Conservation (phyloP, 2,888 invertebrate genomes). For the Lasioglossum morio region DNA sequence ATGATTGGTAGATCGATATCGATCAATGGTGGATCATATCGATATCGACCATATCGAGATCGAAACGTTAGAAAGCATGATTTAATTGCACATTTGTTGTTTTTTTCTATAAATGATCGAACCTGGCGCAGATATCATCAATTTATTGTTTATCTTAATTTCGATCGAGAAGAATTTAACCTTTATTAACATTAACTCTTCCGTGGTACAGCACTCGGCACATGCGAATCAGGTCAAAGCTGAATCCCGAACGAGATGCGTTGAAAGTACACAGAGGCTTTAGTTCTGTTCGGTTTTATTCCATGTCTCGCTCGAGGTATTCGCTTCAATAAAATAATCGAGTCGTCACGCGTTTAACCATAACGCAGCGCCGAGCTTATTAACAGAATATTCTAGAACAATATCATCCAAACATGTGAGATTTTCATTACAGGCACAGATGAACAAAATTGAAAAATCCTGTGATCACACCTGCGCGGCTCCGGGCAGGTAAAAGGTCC, state of each 20-base stretch:
- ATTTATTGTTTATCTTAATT: too few relatives aligned
- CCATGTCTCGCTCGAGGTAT: neutral
- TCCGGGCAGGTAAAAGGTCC: neutral
- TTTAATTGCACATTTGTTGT: too few relatives aligned
- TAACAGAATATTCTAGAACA: too few relatives aligned
- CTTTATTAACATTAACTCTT: neutral
- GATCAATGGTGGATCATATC: too few relatives aligned
- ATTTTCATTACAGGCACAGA: too few relatives aligned
- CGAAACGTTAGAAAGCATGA: too few relatives aligned
- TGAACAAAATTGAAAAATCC: neutral
- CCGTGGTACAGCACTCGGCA: neutral
- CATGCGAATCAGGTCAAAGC: neutral
- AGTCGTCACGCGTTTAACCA: neutral
- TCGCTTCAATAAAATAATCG: neutral
- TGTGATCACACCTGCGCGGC: neutral
- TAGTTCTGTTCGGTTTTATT: neutral
- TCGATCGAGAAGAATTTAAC: too few relatives aligned
- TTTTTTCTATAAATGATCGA: too few relatives aligned
- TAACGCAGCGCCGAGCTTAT: neutral
- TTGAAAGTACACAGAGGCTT: neutral
- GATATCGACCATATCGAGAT: too few relatives aligned
- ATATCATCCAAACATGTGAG: too few relatives aligned
- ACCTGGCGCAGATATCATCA: too few relatives aligned
- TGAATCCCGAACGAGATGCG: neutral
- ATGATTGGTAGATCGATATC: too few relatives aligned